Percentiles rank a stretch among this genome's conserved stretches.
Conservation (phyloP, 1,140 invertebrate genomes). For the Sycophaga agraensis region DNA sequence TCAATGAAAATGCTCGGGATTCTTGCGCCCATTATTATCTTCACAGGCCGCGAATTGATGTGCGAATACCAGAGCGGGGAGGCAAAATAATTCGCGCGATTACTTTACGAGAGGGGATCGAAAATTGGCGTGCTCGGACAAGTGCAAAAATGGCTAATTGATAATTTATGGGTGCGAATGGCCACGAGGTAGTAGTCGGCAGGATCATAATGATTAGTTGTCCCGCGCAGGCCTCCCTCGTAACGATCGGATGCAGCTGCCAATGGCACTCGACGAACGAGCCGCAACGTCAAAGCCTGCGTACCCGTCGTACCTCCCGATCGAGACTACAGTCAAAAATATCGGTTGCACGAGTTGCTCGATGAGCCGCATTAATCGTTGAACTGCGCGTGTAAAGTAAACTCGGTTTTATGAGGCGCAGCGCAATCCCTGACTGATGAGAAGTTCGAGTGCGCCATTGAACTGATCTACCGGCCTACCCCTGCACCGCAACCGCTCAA, state of each 20-base stretch:
- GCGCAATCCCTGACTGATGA: too few relatives aligned
- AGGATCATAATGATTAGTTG: conserved; percentile 16
- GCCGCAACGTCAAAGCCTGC: not conserved
- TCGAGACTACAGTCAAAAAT: too few relatives aligned
- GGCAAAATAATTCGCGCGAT: conserved; percentile 16
- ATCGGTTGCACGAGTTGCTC: too few relatives aligned
- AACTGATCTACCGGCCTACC: too few relatives aligned
- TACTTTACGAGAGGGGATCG: conserved; percentile 7
- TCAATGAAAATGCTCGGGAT: not conserved
- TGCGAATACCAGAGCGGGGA: not conserved
- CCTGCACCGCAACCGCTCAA: too few relatives aligned
- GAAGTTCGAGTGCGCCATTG: too few relatives aligned
- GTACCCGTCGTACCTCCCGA: too few relatives aligned
- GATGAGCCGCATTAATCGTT: conserved; percentile 25
- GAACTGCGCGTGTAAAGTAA: not conserved
- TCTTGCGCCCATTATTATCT: not conserved
- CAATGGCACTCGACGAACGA: conserved; percentile 17
- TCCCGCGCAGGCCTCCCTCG: not conserved
- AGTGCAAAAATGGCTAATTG: conserved; percentile 20
- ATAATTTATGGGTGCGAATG: conserved; percentile 14
- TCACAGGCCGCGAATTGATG: not conserved
- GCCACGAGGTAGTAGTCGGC: not conserved
- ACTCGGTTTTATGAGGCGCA: conserved; percentile 21
- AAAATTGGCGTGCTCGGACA: not conserved
- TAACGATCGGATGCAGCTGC: conserved; percentile 22